Percentiles rank a stretch among this genome's conserved stretches.
phyloP scores from a whole-genome alignment of 1,140 invertebrate genomes.

The Lepidotrigona ventralis region DNA sequence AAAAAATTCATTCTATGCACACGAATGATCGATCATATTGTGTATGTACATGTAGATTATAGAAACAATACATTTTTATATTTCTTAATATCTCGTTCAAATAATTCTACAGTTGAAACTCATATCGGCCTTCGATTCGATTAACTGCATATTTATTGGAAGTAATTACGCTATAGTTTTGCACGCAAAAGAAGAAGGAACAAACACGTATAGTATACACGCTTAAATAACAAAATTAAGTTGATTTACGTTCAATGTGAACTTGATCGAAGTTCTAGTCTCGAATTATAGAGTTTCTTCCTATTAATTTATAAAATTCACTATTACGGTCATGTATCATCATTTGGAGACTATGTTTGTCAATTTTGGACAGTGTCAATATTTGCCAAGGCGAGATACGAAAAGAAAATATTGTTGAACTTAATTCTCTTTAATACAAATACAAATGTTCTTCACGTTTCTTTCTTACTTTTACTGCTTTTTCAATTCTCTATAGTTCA shows the following conservation, averaged over 20 bases:
- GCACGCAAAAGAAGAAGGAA: conserved; percentile 22
- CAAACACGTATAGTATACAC: conserved; percentile 29
- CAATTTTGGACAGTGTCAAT: too few species aligned
- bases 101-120: conserved; percentile 26
- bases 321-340: too few species aligned
- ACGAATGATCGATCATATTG: not conserved
- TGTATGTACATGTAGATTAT: not conserved
- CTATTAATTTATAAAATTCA: not conserved
- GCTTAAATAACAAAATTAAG: conserved; percentile 3
- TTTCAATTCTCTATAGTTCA: not conserved
- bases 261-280: not conserved
- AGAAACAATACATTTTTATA: conserved; percentile 10
- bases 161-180: conserved; percentile 23
- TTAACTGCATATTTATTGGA: conserved; percentile 8
- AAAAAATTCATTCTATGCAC: not conserved
- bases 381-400: not conserved
- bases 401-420: not conserved
- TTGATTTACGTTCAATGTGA: conserved; percentile 11
- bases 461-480: not conserved
- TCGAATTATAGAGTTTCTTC: conserved; percentile 1
- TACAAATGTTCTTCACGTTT: not conserved
- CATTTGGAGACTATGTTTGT: not conserved
- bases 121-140: not conserved
- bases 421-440: not conserved
- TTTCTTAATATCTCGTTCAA: not conserved